Percentiles rank a stretch among this genome's conserved stretches.
These are phyloP conservation scores for Vulpes lagopus DNA, from an alignment of 2,113 vertebrate genomes.

Conservation along the genomic window DNA sequence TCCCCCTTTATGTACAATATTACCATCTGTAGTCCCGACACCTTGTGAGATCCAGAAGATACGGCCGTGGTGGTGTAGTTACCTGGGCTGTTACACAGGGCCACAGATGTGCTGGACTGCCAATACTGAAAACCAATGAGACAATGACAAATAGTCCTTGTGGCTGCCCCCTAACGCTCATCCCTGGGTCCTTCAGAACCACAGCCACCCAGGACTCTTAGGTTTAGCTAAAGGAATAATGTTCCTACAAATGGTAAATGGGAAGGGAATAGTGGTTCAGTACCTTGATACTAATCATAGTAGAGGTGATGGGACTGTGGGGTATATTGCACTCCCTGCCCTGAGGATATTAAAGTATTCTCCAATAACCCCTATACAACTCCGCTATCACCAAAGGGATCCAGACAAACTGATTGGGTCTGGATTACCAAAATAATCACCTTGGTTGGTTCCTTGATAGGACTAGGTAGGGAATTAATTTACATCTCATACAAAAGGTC, in stretches of 20 bases:
- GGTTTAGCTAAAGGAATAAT: not conserved
- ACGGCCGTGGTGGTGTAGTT: not conserved
- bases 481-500: not conserved
- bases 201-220: not conserved
- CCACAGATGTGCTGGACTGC: not conserved
- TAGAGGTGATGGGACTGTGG: not conserved
- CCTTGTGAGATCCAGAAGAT: not conserved
- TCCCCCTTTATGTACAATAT: not conserved
- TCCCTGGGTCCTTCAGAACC: not conserved
- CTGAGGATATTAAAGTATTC: not conserved
- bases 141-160: not conserved
- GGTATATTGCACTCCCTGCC: not conserved
- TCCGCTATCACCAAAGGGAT: not conserved
- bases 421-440: not conserved
- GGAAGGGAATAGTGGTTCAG: not conserved
- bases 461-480: not conserved
- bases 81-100: not conserved
- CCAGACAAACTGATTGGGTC: not conserved
- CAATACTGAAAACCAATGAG: not conserved
- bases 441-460: not conserved
- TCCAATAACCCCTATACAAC: not conserved
- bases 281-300: not conserved
- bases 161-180: not conserved
- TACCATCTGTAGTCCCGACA: fast-evolving
- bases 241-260: not conserved